These are phyloP conservation scores for Clostera curtula DNA, from an alignment of 2,888 invertebrate species.

Conservation along the genomic window DNA sequence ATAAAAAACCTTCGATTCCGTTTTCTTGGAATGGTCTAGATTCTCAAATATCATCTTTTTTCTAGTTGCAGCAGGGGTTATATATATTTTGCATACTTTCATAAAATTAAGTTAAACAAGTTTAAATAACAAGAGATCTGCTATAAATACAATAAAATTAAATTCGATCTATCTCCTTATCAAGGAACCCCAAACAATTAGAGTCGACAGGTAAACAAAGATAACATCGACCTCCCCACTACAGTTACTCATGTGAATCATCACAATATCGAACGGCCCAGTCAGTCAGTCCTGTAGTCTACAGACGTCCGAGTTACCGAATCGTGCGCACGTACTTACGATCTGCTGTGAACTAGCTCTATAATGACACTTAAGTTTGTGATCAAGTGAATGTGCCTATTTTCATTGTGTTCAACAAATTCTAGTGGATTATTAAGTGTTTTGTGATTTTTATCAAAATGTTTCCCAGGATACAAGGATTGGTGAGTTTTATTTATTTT, in stretches of 20 bases:
- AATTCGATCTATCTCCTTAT: no score
- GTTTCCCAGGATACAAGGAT: slow-evolving; percentile 68
- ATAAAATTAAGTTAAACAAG: no score
- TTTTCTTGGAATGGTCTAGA: no score
- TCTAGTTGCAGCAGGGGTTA: no score
- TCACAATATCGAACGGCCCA: slow-evolving; percentile 10
- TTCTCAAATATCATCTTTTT: no score
- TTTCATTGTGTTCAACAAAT: slow-evolving; percentile 31
- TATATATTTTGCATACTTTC: no score
- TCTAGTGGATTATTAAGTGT: slow-evolving; percentile 27
- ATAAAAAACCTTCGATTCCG: no score
- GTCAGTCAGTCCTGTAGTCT: slow-evolving; percentile 7
- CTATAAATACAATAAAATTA: no score
- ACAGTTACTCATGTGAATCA: slow-evolving; percentile 19
- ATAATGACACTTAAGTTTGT: slow-evolving; percentile 29
- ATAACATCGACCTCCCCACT: slow-evolving; percentile 11
- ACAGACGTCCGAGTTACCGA: slow-evolving; percentile 40
- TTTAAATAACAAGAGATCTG: no score
- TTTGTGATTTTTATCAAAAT: slow-evolving; percentile 35
- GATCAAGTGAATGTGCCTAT: slow-evolving; percentile 30
- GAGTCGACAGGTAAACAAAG: slow-evolving; percentile 22
- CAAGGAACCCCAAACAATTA: slow-evolving; percentile 9
- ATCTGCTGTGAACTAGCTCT: slow-evolving; percentile 17
- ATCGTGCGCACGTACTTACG: slow-evolving; percentile 44
- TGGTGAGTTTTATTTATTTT: slow-evolving; percentile 43